These are phyloP conservation scores for Corella eumyota DNA, from an alignment of 23 tunicate species.

Conservation along the genomic window DNA sequence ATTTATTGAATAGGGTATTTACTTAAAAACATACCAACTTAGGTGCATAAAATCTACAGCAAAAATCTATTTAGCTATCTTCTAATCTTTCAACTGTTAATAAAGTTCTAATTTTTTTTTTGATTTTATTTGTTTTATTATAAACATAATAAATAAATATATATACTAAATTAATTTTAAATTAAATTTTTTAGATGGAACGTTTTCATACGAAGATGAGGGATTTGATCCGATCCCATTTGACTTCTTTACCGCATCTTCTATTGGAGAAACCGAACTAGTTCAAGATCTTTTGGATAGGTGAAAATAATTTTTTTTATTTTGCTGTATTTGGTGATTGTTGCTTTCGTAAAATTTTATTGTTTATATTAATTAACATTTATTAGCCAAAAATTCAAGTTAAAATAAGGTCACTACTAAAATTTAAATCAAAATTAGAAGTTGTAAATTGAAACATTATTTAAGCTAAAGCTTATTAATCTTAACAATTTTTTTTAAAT, in stretches of 20 bases:
- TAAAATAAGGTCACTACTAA: not conserved
- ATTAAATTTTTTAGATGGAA: constrained; percentile 36
- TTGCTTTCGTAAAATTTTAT: not conserved
- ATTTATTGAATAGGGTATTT: too few relatives aligned
- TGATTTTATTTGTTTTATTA: not conserved
- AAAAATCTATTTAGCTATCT: too few relatives aligned
- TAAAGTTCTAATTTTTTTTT: not conserved
- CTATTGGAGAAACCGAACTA: constrained; percentile 72
- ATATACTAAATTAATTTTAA: not conserved
- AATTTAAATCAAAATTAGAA: too few relatives aligned
- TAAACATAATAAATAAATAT: not conserved
- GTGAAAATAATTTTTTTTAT: constrained; percentile 14
- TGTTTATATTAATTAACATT: not conserved
- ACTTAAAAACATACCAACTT: too few relatives aligned
- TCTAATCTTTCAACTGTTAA: too few relatives aligned
- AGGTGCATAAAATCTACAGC: too few relatives aligned
- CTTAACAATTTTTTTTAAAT: too few relatives aligned
- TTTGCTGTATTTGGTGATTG: not conserved
- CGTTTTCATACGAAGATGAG: constrained; percentile 45
- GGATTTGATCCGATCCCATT: constrained; percentile 61
- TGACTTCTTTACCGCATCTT: constrained; percentile 83
- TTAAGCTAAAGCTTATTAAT: too few relatives aligned
- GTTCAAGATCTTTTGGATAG: constrained; percentile 70
- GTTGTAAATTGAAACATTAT: too few relatives aligned
- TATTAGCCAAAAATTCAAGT: not conserved